Evolutionary conservation across 2,888 invertebrate species (phyloP), one percentile per base, ranked within the genome.

Genomic region (Linyphia triangularis): DNA sequence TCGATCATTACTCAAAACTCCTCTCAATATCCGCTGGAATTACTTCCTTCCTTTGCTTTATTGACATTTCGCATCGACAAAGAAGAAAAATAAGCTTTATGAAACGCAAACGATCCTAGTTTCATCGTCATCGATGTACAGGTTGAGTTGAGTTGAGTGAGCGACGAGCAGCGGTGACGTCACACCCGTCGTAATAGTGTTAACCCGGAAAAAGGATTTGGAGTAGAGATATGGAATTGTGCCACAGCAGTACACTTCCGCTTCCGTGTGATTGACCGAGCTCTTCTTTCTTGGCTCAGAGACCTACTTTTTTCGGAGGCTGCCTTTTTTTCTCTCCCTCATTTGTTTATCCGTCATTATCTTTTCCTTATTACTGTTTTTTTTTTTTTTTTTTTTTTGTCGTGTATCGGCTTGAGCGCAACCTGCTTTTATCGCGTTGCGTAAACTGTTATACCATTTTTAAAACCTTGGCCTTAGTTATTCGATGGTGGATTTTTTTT

Each of bases 221-320:
- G 85, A 86, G 72, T 79, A 72, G 81, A 73, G 86, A 88, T 88
- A 88, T 88, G 88, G 88, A 88, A 88, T 82, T 82, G 88, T 88
- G 88, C 82, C 88, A 88, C 86, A 81, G 57, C 57, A 43, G 43
- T 69, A 77, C 43, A 83, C 89, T 89, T 89, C 89, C 89, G 83
- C 89, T 89, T 89, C 89, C 89, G 89, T 89, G 89, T 89, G 89
- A 89, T 57, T 89, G 89, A 89, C 89, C 89, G 84, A 22, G 89
- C 84, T 83, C 78, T 65, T 81, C 81, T 70, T 83, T 79, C 79
- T 84, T 89, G 89, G 78, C 89, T 89, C 84, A 89, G 59, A 89
- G 89, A 89, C 89, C 89, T 79, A 89, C 78, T 89, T 89, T 77
- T 77, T 59, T 51, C 19, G 22, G 22, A 28, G 43, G 70, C 61